Percentiles rank a stretch among this genome's conserved stretches.
phyloP scores from a whole-genome alignment of 2,113 vertebrate species.

The Macroglossus sobrinus region DNA sequence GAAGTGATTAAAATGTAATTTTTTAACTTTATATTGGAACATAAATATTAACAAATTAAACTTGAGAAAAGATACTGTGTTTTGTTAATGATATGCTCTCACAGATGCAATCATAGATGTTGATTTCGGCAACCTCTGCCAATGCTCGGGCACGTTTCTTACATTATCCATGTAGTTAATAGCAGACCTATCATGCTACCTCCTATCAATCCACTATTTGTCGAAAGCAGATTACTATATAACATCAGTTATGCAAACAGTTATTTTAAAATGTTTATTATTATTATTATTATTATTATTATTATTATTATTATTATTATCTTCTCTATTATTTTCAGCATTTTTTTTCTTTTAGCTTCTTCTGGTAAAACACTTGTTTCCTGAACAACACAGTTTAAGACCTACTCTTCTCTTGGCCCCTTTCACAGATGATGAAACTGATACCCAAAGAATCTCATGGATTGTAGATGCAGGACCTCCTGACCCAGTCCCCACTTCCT shows the following conservation, averaged over 20 bases:
- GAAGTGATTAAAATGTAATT: neutral
- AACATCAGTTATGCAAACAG: neutral
- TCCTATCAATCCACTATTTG: too few relatives aligned
- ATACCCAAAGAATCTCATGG: neutral
- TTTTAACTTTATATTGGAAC: neutral
- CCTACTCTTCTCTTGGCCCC: neutral
- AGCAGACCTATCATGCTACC: rapidly evolving
- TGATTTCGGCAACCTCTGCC: neutral
- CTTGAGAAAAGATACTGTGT: neutral
- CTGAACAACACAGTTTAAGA: neutral
- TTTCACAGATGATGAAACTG: neutral
- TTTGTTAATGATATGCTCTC: neutral
- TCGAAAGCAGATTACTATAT: neutral
- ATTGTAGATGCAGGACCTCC: neutral
- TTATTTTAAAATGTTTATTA: neutral
- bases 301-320: too few relatives aligned
- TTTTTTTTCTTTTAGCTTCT: neutral
- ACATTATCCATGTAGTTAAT: neutral
- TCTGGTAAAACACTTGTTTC: neutral
- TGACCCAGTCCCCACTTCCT: neutral
- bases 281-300: too few relatives aligned
- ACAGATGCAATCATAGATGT: neutral
- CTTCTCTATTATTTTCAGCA: neutral
- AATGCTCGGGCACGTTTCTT: rapidly evolving
- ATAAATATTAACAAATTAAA: neutral